Percentiles rank a stretch among this genome's conserved stretches.
Evolutionary conservation across 1,140 invertebrate species (phyloP).

Genomic region (Sarcophaga bullata): DNA sequence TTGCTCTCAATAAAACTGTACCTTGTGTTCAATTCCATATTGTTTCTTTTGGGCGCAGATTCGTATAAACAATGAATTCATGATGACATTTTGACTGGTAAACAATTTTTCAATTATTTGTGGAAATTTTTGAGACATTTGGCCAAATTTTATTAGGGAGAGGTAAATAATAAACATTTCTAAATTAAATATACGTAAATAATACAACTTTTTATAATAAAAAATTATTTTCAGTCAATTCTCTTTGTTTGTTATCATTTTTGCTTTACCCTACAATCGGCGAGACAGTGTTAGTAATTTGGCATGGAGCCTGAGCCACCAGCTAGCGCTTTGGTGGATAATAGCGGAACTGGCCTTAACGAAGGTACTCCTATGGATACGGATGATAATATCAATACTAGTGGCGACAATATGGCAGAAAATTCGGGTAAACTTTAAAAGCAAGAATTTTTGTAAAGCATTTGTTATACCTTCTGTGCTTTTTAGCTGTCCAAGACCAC

Average conservation of each 20-base stretch:
- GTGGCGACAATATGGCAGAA: background rate
- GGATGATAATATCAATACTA: slow-evolving; percentile 12
- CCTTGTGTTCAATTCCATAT: too few relatives aligned
- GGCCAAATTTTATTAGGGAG: background rate
- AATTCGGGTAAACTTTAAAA: background rate
- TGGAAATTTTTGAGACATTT: background rate
- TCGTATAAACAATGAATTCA: too few relatives aligned
- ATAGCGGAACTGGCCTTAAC: background rate
- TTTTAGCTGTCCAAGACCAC: background rate
- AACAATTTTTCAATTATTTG: background rate
- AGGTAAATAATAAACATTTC: background rate
- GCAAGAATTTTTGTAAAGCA: background rate
- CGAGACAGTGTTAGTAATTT: background rate
- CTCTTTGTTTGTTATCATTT: background rate
- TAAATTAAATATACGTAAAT: too few relatives aligned
- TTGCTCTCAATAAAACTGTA: too few relatives aligned
- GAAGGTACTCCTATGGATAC: slow-evolving; percentile 12
- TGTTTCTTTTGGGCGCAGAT: too few relatives aligned
- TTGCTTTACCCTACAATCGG: background rate
- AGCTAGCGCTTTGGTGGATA: background rate
- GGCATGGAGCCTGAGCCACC: background rate
- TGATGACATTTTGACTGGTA: background rate
- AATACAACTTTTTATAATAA: too few relatives aligned
- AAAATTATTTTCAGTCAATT: background rate
- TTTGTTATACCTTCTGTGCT: background rate